Base-by-base conservation (phyloP, 2,888 invertebrate genomes). In the Steinernema carpocapsae region DNA sequence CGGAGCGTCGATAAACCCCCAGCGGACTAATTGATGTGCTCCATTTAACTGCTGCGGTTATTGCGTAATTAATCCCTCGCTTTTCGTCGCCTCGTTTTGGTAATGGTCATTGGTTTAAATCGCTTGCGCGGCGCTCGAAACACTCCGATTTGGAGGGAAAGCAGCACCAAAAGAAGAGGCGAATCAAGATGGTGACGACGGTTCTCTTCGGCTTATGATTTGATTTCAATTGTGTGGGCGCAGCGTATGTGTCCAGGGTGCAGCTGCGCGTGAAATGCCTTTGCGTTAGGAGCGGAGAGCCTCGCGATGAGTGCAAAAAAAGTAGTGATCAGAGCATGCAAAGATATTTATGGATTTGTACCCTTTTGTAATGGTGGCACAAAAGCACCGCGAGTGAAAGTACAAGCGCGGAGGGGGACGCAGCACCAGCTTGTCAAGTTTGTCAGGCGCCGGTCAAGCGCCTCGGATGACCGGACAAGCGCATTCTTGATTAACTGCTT, bases 11-110 rank as follows among this genome's bases (percentile, higher is more conserved):
- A 14, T 64, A 64, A 64, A 32, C 64, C 64, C n/a, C 64, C 64
- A 4, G 19, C 64, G 64, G 64, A 64, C 64, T 64, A 64, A 64
- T 64, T 64, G 64, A 64, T 37, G 64, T 19, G 64, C 64, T 22
- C 32, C 64, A 37, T 64, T 64, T 64, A 64, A 64, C 64, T 64
- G 64, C 32, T 64, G 64, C 29, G 64, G 64, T 64, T 64, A 64
- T 64, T 64, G 64, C 64, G 64, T 64, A 64, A 64, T 64, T 64
- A 64, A 64, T 29, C 32, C 64, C 32, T 32, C 64, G 32, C 64
- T 64, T 64, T 64, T 64, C 64, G 64, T 64, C 64, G 64, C 64
- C 64, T 64, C 64, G 64, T 64, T 64, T 64, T n/a, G 64, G 64
- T 56, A 56, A 56, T 56, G 26, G 56, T 64, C 64, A 64, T 64